Base-by-base conservation (phyloP, 1,140 invertebrate species). In the Amyelois transitella region DNA sequence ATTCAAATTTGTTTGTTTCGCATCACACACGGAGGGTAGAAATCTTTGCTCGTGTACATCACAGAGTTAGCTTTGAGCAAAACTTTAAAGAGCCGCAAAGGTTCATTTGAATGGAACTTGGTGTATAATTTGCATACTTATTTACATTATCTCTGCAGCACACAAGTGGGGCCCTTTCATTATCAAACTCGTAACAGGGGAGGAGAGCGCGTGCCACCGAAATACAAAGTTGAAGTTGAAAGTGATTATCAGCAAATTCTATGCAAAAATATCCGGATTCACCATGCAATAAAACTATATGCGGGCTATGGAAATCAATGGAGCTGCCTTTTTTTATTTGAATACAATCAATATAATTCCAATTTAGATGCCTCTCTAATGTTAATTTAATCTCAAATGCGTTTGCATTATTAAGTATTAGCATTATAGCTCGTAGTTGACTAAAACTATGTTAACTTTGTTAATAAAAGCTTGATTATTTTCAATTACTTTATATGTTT, bases 141-240 rank as follows among this genome's bases (percentile, higher is more conserved):
- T 87, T 87, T 87, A 87, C 79, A 87, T 86, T 86, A 86, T 85
- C 81, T 85, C 74, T 80, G 82, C 79, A 77, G 72, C 73, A 83
- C 81, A 85, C 81, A 85, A 86, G 78, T 81, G 75, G 73, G 75
- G 62, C 67, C 77, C 81, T 77, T 84, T 84, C 76, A 86, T 87
- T 87, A 86, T 84, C 81, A 81, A 87, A 86, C 81, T 87, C 80
- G 67, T 79, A 78, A 72, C 73, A 73, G 73, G 74, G 70, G 71
- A 56, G 64, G 62, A 60, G 56, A 32, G 50, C 24, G 28, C 43
- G 69, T 67, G 72, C 64, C 32, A 58, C 10, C 55, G 58, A 79
- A 87, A 87, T 87, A 86, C 75, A 79, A 82, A 87, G 64, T 82
- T 66, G 57, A 72, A 73, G 63, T 75, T 75, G 71, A 75, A 75